These are phyloP conservation scores for Progne subis DNA, from an alignment of 2,113 vertebrate genomes.

Conservation along the genomic window DNA sequence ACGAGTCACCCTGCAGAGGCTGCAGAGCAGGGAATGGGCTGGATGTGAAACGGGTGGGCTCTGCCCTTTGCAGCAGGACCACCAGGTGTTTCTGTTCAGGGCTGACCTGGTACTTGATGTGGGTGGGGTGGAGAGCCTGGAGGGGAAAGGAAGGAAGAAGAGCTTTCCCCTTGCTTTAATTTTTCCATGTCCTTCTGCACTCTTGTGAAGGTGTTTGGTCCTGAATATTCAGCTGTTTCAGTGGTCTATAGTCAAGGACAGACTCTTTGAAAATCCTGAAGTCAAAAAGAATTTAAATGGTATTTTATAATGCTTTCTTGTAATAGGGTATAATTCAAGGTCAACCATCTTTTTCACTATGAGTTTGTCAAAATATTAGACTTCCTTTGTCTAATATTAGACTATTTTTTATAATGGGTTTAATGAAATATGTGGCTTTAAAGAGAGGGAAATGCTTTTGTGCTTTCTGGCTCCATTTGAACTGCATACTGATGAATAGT, in stretches of 20 bases:
- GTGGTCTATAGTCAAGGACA: background rate
- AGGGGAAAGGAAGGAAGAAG: background rate
- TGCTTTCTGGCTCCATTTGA: background rate
- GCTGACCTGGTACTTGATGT: background rate
- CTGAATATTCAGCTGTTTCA: background rate
- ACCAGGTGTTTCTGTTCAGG: background rate
- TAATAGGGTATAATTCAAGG: background rate
- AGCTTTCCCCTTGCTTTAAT: background rate
- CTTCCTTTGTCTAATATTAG: background rate
- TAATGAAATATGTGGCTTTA: background rate
- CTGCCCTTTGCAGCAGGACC: fast-evolving
- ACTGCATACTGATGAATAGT: background rate
- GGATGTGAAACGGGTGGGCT: fast-evolving
- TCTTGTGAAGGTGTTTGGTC: background rate
- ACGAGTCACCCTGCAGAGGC: background rate
- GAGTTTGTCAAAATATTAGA: background rate
- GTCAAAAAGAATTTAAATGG: background rate
- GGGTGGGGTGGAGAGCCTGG: background rate
- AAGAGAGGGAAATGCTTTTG: background rate
- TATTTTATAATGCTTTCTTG: background rate
- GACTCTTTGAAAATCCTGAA: background rate
- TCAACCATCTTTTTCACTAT: background rate
- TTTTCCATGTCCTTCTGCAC: background rate
- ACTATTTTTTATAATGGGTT: background rate
- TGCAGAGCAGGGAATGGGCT: background rate